phyloP scores from a whole-genome alignment of 2,113 vertebrate genomes.

The Sardina pilchardus region DNA sequence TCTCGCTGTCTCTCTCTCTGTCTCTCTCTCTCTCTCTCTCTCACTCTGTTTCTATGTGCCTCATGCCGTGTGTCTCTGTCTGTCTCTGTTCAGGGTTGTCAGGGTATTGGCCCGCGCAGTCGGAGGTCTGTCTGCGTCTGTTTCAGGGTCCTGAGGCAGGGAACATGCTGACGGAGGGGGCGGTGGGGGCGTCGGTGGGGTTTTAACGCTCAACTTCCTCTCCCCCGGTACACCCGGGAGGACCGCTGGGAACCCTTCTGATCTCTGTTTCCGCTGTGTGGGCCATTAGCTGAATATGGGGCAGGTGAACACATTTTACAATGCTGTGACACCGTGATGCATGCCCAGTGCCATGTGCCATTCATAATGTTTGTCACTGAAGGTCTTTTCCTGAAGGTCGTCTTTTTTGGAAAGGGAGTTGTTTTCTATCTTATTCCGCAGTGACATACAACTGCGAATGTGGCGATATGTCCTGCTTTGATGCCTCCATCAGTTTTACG shows the following conservation, averaged over 20 bases:
- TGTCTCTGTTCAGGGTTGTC: neutral
- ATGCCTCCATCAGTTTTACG: neutral
- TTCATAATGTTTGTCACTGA: neutral
- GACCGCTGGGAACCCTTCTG: neutral
- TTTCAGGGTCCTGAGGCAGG: neutral
- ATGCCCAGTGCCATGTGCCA: neutral
- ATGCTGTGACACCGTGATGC: neutral
- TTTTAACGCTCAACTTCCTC: slow-evolving; percentile 8
- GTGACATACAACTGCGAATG: neutral
- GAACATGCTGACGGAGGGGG: neutral
- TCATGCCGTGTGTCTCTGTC: neutral
- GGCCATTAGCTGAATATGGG: neutral
- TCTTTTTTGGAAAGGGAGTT: neutral
- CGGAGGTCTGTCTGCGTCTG: neutral
- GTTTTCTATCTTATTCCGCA: neutral
- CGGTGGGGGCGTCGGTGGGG: neutral
- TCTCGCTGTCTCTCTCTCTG: neutral
- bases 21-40: neutral
- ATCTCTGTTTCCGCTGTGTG: neutral
- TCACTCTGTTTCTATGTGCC: neutral
- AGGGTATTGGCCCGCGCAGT: neutral
- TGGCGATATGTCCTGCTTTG: neutral
- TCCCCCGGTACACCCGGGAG: neutral
- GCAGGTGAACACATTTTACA: neutral
- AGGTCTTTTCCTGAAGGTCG: neutral